Conservation (phyloP, 2,113 vertebrate genomes). For the Aspiorhynchus laticeps region DNA sequence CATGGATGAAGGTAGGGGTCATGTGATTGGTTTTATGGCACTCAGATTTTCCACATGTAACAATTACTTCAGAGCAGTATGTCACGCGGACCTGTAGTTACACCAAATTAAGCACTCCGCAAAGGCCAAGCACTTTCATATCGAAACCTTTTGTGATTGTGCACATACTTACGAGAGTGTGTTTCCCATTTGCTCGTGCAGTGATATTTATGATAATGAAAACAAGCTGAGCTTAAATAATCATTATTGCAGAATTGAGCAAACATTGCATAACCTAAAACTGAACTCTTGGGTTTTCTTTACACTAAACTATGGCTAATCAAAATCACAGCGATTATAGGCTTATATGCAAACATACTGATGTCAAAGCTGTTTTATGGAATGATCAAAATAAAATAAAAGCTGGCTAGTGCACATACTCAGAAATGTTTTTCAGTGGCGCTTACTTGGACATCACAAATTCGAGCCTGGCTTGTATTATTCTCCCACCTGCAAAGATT, state of each 20-base stretch:
- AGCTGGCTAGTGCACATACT: not conserved
- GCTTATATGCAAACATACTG: not conserved
- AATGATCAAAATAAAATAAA: not conserved
- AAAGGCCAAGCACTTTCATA: conserved; percentile 19
- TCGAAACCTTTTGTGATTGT: not conserved
- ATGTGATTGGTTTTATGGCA: conserved; percentile 50
- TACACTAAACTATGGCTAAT: not conserved
- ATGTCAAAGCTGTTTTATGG: not conserved
- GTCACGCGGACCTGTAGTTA: conserved; percentile 35
- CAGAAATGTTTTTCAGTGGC: not conserved
- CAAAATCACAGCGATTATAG: not conserved
- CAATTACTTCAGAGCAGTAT: not conserved
- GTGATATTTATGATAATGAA: not conserved
- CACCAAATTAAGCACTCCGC: not conserved
- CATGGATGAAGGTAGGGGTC: conserved; percentile 38
- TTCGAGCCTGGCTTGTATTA: not conserved
- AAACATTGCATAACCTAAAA: conserved; percentile 10
- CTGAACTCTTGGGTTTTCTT: not conserved
- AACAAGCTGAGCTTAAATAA: not conserved
- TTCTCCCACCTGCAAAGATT: not conserved
- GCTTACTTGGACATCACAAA: not conserved
- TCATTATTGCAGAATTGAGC: not conserved
- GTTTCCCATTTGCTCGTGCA: not conserved
- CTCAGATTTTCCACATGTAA: conserved; percentile 45
- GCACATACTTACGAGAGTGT: not conserved